These are phyloP conservation scores for Copidosoma aretas DNA, from an alignment of 2,888 invertebrate species.

Conservation along the genomic window DNA sequence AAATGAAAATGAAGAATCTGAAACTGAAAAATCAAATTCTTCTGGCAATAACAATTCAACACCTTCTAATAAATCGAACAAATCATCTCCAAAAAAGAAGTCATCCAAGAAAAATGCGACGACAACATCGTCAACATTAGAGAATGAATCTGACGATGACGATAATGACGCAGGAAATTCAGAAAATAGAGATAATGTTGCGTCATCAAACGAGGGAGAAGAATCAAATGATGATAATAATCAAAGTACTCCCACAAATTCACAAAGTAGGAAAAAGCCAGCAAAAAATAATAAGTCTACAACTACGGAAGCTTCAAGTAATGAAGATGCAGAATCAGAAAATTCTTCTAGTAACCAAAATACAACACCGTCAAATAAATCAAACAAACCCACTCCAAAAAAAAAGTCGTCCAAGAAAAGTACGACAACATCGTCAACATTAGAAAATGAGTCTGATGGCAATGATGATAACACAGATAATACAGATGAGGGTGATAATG, in stretches of 20 bases:
- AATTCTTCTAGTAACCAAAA: background rate
- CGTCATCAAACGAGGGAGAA: background rate
- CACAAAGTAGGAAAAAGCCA: background rate
- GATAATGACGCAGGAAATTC: background rate
- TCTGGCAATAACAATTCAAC: background rate
- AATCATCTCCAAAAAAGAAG: conserved; percentile 1
- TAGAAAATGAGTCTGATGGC: background rate
- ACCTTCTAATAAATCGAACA: background rate
- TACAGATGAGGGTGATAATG: background rate
- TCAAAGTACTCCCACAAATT: background rate
- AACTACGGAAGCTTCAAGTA: background rate
- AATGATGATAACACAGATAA: conserved; percentile 13
- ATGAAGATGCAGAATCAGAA: background rate
- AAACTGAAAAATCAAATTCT: background rate
- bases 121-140: background rate
- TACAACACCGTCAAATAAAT: background rate
- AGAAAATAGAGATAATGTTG: background rate
- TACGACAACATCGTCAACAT: conserved; percentile 7
- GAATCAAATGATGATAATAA: conserved; percentile 3
- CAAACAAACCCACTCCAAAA: background rate
- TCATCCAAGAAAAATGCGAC: conserved; percentile 4
- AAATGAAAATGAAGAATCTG: no score
- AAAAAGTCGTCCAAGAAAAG: conserved; percentile 9
- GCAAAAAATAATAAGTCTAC: conserved; percentile 1
- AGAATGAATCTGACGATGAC: background rate